Conservation (phyloP, 1,140 invertebrate species). For the Nylanderia fulva region DNA sequence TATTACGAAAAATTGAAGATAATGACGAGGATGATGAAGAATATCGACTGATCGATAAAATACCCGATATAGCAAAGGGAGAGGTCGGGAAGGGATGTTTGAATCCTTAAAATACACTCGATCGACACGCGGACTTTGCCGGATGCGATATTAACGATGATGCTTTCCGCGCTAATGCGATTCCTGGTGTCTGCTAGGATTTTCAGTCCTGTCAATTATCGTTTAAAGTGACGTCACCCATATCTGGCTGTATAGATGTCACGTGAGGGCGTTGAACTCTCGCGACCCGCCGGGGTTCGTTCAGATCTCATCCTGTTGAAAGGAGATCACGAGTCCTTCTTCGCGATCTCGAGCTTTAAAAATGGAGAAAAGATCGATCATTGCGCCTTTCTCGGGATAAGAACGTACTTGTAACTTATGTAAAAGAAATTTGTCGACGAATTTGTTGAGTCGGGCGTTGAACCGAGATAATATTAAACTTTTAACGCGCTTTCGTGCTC, state of each 20-base stretch:
- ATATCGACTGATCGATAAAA: conserved; percentile 31
- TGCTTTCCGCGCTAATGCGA: conserved; percentile 50
- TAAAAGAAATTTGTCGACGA: neutral
- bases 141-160: conserved; percentile 53
- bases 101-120: conserved; percentile 41
- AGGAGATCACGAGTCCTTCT: neutral
- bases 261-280: conserved; percentile 44
- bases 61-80: neutral
- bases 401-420: neutral
- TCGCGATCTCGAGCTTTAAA: neutral
- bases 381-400: neutral
- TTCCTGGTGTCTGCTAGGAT: conserved; percentile 50
- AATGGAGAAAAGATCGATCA: conserved; percentile 23
- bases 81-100: neutral
- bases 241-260: conserved; percentile 13
- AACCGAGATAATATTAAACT: conserved; percentile 37
- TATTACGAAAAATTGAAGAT: conserved; percentile 13
- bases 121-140: neutral
- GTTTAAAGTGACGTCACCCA: conserved; percentile 46
- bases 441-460: conserved; percentile 19
- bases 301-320: no score
- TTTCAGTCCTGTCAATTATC: conserved; percentile 59
- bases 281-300: conserved; percentile 29
- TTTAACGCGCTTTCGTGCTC: conserved; percentile 24
- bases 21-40: neutral